These are phyloP conservation scores for Heteropelma amictum DNA, from an alignment of 2,888 invertebrate species.

Conservation along the genomic window DNA sequence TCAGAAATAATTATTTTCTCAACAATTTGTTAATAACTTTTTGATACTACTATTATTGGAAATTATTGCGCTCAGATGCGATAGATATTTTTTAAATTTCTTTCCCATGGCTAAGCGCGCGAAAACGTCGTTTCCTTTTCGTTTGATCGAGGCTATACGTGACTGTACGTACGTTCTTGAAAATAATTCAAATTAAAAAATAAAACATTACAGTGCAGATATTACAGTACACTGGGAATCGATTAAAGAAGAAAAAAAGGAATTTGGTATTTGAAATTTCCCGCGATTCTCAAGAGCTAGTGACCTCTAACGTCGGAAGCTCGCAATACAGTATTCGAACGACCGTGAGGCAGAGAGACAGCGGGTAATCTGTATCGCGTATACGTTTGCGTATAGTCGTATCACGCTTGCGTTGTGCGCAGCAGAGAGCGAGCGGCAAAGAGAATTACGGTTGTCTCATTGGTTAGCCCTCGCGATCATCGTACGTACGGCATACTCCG, in stretches of 20 bases:
- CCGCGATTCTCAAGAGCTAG: not conserved
- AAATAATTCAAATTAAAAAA: too few species aligned
- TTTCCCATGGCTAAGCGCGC: too few species aligned
- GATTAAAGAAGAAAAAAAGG: not conserved
- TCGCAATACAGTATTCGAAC: slow-evolving; percentile 26
- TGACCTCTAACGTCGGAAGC: slow-evolving; percentile 51
- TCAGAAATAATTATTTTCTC: not conserved
- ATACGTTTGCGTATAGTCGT: too few species aligned
- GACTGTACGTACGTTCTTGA: too few species aligned
- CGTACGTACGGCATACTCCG: slow-evolving; percentile 62
- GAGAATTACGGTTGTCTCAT: slow-evolving; percentile 42
- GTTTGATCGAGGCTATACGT: too few species aligned
- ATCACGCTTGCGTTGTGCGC: not conserved
- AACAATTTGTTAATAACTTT: not conserved
- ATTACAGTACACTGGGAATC: too few species aligned
- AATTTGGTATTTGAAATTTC: not conserved
- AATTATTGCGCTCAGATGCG: too few species aligned
- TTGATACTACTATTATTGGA: too few species aligned
- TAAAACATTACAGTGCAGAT: too few species aligned
- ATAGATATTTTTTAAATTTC: too few species aligned
- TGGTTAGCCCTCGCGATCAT: slow-evolving; percentile 57
- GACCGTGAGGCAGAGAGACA: slow-evolving; percentile 24
- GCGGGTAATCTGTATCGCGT: not conserved
- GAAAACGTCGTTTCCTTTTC: too few species aligned
- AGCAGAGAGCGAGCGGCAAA: not conserved